Evolutionary conservation across 2,888 invertebrate species (phyloP), one percentile per base, ranked within the genome.

Genomic region (Idaea dimidiata): DNA sequence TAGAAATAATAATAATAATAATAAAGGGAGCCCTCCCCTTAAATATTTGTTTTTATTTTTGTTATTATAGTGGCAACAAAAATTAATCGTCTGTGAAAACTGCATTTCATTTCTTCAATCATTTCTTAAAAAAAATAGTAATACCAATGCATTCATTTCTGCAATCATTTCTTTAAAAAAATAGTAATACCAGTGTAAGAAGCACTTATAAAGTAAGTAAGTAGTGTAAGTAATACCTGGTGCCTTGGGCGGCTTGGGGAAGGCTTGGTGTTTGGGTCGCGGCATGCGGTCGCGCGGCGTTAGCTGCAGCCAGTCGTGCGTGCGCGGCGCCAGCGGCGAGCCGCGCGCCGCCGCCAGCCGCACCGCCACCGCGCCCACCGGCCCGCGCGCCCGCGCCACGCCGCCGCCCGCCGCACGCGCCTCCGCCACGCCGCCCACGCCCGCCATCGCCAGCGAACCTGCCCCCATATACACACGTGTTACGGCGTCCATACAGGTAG

Each of bases 211-310:
- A 31, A 10, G 24, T 31, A 16, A 31, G 6, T 18, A 18, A 24
- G 57, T n/a, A 24, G 16, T n/a, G n/a, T 17, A n/a, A 43, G 24
- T 66, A 70, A 65, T 77, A 95, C 95, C 97, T 67, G 96, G 96
- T 65, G 96, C 97, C 88, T 97, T 97, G 59, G 97, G 97, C 71
- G 98, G 98, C 87, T 97, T 96, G 62, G 98, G 98, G 91, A 97
- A 98, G 78, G 96, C 96, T 72, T 96, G 95, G 81, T 95, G 95
- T 73, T 95, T 95, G 54, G 97, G 97, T 88, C 94, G 94, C 70
- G 97, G 97, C 91, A 97, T 94, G 89, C 95, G 94, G 77, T 95
- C 95, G 69, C 94, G 94, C 71, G 96, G 95, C 66, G 96, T 96
- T 64, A 96, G 93, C 70, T 94, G 91, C 65, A 97, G 93, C 96